phyloP scores from a whole-genome alignment of 2,797 vertebrate species.

The Microctenopoma stevenorrisi region DNA sequence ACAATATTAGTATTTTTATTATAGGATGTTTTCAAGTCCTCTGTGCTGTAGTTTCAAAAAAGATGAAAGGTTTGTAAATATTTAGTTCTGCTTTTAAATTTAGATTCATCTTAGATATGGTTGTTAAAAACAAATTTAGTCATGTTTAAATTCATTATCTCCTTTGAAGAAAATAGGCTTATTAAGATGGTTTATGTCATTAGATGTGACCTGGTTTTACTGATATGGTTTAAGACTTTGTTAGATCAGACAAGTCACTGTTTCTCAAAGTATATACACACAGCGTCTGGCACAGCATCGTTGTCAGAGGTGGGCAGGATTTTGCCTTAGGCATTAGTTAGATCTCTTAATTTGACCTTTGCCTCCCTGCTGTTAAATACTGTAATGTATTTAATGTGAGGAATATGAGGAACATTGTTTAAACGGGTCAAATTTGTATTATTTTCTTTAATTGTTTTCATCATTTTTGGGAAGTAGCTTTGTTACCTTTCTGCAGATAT shows the following conservation, averaged over 20 bases:
- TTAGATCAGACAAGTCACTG: neutral
- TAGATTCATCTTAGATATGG: constrained; percentile 6
- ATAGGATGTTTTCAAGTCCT: constrained; percentile 20
- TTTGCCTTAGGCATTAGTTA: neutral
- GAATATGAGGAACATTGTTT: neutral
- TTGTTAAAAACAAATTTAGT: constrained; percentile 30
- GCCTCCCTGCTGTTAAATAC: neutral
- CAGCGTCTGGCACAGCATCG: neutral
- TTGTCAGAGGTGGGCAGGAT: constrained; percentile 7
- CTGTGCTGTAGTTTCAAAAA: constrained; percentile 14
- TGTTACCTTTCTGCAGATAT: neutral
- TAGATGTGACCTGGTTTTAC: constrained; percentile 33
- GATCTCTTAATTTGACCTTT: neutral
- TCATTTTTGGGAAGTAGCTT: neutral
- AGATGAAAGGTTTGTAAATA: constrained; percentile 31
- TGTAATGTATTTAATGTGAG: neutral
- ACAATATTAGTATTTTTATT: constrained; percentile 40
- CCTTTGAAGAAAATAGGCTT: constrained; percentile 8
- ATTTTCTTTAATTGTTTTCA: neutral
- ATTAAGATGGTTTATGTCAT: constrained; percentile 40
- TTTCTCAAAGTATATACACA: constrained; percentile 7
- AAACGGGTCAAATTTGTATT: too few relatives aligned
- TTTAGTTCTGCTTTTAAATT: constrained; percentile 25
- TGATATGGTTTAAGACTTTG: constrained; percentile 4
- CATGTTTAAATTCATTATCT: constrained; percentile 24